Percentiles rank a stretch among this genome's conserved stretches.
These are phyloP conservation scores for Zaprionus inermis DNA, from an alignment of 1,140 invertebrate genomes.

Conservation along the genomic window DNA sequence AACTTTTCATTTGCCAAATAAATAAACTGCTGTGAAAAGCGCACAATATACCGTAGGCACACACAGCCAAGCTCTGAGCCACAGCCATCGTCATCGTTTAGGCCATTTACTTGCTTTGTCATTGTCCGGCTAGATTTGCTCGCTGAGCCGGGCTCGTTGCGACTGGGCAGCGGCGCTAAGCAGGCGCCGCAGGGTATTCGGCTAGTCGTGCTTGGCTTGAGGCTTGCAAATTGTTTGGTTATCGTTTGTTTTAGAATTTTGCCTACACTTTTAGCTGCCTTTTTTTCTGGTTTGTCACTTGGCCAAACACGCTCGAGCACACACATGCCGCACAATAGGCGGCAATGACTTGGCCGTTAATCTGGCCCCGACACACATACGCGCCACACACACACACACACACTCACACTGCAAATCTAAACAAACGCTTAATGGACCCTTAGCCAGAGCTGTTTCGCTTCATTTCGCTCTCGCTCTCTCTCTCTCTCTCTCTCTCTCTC, in stretches of 20 bases:
- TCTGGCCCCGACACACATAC: constrained; percentile 23
- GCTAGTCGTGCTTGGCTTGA: constrained; percentile 5
- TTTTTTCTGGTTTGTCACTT: constrained; percentile 42
- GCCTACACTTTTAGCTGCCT: neutral
- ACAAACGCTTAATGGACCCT: constrained; percentile 45
- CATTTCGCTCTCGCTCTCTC: constrained; percentile 24
- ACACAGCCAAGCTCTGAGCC: neutral
- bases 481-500: constrained; percentile 13
- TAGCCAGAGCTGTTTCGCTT: constrained; percentile 12
- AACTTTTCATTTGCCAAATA: constrained; percentile 66
- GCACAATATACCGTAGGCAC: neutral
- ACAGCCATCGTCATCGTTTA: neutral
- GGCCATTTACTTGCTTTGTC: neutral
- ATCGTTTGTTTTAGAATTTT: constrained; percentile 25
- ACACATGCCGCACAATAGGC: neutral
- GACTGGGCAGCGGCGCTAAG: neutral
- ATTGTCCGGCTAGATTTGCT: neutral
- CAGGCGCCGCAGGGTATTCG: neutral
- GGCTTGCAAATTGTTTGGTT: constrained; percentile 35
- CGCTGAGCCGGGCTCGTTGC: neutral
- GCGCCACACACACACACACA: constrained; percentile 15
- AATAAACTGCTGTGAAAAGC: constrained; percentile 46
- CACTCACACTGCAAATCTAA: constrained; percentile 28
- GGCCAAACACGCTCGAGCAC: constrained; percentile 64
- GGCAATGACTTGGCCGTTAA: constrained; percentile 61